These are phyloP conservation scores for Danionella cerebrum DNA, from an alignment of 2,113 vertebrate genomes.

Conservation along the genomic window DNA sequence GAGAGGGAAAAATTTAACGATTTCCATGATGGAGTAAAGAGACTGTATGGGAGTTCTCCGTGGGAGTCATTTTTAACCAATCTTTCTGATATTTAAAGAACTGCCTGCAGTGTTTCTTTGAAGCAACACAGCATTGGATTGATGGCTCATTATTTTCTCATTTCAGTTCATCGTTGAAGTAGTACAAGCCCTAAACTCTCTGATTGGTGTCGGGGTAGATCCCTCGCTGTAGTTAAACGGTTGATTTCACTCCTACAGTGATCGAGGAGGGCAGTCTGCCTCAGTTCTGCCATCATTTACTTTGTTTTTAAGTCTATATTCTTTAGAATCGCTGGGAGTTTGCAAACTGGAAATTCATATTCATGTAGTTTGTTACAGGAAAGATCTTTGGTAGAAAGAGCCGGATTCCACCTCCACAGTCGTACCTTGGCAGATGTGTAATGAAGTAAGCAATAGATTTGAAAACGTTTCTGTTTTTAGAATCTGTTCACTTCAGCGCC, in stretches of 20 bases:
- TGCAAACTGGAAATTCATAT: no score
- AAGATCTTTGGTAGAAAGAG: no score
- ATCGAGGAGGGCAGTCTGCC: background rate
- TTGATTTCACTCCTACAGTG: slow-evolving; percentile 7
- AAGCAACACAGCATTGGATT: slow-evolving; percentile 7
- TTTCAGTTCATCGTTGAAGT: slow-evolving; percentile 7
- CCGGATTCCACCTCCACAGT: no score
- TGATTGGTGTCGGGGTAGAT: background rate
- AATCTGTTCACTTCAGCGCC: background rate
- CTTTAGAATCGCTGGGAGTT: no score
- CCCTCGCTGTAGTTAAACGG: background rate
- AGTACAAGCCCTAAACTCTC: slow-evolving; percentile 2
- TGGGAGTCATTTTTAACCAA: background rate
- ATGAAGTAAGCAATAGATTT: no score
- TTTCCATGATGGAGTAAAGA: no score
- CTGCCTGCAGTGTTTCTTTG: background rate
- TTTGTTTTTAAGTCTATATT: background rate
- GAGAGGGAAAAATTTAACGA: background rate
- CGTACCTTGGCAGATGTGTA: no score
- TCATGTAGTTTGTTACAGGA: no score
- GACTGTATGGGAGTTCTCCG: background rate
- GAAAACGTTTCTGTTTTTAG: background rate
- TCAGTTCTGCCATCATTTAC: background rate
- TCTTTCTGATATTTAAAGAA: background rate
- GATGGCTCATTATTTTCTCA: slow-evolving; percentile 22